phyloP scores from a whole-genome alignment of 2,113 vertebrate genomes.

The Chaenogobius annularis region DNA sequence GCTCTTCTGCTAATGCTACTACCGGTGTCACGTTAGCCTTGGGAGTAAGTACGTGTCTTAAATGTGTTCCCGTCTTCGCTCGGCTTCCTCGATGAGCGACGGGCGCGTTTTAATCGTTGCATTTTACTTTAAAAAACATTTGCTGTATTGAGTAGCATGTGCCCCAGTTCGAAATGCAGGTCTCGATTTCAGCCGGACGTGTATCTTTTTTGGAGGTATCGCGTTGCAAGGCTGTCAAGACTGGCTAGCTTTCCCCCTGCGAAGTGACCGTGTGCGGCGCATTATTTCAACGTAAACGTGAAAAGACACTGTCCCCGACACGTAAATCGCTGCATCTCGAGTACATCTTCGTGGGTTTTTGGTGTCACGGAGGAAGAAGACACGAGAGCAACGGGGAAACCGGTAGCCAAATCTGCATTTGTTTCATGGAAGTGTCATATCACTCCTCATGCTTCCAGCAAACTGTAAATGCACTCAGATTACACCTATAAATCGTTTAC shows the following conservation, averaged over 20 bases:
- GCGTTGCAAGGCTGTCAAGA: conserved; percentile 54
- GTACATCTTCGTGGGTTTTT: background rate
- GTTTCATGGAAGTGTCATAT: background rate
- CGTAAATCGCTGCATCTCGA: background rate
- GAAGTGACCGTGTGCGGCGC: conserved; percentile 30
- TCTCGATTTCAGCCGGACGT: conserved; percentile 1
- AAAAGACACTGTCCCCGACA: background rate
- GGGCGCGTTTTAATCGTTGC: no score
- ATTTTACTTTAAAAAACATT: background rate
- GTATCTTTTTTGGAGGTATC: conserved; percentile 37
- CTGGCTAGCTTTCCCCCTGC: conserved; percentile 32
- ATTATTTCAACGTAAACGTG: conserved; percentile 15
- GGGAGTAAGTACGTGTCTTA: conserved; percentile 18
- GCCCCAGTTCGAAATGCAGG: background rate
- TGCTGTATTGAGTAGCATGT: background rate
- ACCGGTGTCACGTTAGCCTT: conserved; percentile 56
- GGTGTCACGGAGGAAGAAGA: background rate
- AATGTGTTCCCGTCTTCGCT: background rate
- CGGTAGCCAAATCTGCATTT: background rate
- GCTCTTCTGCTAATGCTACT: conserved; percentile 20
- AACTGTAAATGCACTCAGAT: no score
- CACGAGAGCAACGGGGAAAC: background rate
- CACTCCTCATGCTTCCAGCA: background rate
- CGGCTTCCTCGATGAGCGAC: background rate
- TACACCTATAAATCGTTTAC: background rate